Percentiles rank a stretch among this genome's conserved stretches.
Conservation (phyloP, 2,888 invertebrate genomes). For the Campoletis raptor region DNA sequence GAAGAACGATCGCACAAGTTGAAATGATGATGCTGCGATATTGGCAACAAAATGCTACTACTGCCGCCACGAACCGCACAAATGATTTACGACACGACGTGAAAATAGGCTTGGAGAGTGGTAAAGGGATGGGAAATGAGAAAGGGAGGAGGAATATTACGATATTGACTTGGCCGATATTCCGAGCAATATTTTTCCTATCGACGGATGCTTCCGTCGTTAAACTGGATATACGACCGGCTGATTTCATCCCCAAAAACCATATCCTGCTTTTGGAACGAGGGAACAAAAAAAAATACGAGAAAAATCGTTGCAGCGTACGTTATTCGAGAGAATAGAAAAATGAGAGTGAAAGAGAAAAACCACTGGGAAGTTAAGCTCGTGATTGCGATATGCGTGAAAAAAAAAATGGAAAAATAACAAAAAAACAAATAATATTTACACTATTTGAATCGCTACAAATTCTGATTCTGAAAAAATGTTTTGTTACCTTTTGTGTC, state of each 20-base stretch:
- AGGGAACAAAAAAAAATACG: slow-evolving; percentile 24
- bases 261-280: slow-evolving; percentile 22
- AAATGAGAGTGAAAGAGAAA: slow-evolving; percentile 9
- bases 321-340: slow-evolving; percentile 34
- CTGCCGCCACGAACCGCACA: slow-evolving; percentile 1
- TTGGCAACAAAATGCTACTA: slow-evolving; percentile 14
- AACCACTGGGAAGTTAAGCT: slow-evolving; percentile 2
- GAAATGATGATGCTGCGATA: slow-evolving; percentile 35
- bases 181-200: slow-evolving; percentile 73
- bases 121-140: not conserved
- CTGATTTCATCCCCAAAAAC: slow-evolving; percentile 63
- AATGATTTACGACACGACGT: slow-evolving; percentile 69
- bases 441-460: not conserved
- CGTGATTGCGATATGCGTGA: slow-evolving; percentile 4
- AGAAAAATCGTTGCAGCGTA: slow-evolving; percentile 19
- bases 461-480: not conserved
- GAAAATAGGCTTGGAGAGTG: slow-evolving; percentile 57
- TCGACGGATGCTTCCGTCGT: slow-evolving; percentile 74
- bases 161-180: slow-evolving; percentile 72
- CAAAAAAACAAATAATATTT: not conserved
- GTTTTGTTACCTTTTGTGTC: not conserved
- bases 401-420: not conserved
- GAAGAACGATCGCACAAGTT: slow-evolving; percentile 9
- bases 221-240: slow-evolving; percentile 76
- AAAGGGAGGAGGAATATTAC: slow-evolving; percentile 33